Base-by-base conservation (phyloP, 2,113 vertebrate genomes). In the Spilogale gracilis region DNA sequence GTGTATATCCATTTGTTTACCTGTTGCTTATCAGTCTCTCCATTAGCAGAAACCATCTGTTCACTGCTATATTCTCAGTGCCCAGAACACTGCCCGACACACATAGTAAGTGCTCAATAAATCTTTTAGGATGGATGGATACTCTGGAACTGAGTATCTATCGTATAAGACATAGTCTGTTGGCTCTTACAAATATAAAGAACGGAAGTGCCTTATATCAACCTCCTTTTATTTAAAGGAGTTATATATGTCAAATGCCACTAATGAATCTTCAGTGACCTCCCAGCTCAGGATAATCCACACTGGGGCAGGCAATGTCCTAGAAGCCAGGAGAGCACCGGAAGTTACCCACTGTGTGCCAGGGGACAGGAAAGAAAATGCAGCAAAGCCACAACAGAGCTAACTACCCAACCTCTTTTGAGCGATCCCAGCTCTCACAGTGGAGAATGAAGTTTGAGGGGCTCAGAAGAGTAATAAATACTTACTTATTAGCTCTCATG, bases 401-500 rank as follows among this genome's bases (percentile, higher is more conserved):
- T 9, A 20, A 88, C 43, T 86, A 17, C 13, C 32, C 87, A 63
- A 5, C 18, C 52, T 50, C 18, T 69, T 50, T 0, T 2, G 0
- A 18, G 85, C 14, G 20, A 20, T 12, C 4, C 8, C 48, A 32
- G 38, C 27, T 73, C 74, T 65, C 61, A 13, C 2, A 2, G 3
- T n/a, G 8, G 63, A 17, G 7, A 60, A 96, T 20, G 48, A 86
- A n/a, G 9, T 14, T 38, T 45, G 1, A 56, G 89, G 9, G 78
- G 25, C 3, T 1, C 20, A 5, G 38, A 16, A 23, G 21, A 65
- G 14, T 21, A 32, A 67, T 0, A 0, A 0, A 0, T 56, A 98
- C 99, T 83, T 99, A 99, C 99, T 99, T 99, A 98, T 99, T 99
- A 81, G 99, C 99, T 97, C 99, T 98, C 98, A 99, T 99, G 84